phyloP scores from a whole-genome alignment of 2,888 invertebrate species.

The Nasonovia ribisnigri region DNA sequence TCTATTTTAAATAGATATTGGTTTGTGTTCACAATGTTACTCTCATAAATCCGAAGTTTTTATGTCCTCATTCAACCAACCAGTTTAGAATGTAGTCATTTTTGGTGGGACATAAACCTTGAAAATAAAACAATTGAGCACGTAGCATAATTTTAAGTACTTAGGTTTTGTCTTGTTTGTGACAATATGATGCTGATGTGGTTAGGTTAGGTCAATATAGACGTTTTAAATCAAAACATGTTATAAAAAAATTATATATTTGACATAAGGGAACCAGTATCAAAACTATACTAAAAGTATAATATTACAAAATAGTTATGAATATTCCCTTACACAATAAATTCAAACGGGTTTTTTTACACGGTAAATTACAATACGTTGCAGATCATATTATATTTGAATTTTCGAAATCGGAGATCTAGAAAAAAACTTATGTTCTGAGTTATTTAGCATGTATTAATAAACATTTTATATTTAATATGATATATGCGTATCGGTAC shows the following conservation, averaged over 20 bases:
- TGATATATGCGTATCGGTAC: background rate
- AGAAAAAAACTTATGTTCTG: background rate
- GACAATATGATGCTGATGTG: background rate
- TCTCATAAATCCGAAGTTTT: slow-evolving; percentile 49
- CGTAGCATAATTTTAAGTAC: slow-evolving; percentile 15
- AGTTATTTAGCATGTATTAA: background rate
- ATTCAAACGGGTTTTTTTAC: slow-evolving; percentile 17
- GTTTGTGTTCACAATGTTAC: background rate
- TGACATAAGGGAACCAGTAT: slow-evolving; percentile 19
- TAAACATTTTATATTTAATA: background rate
- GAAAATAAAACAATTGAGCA: slow-evolving; percentile 51
- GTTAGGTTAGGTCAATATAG: background rate
- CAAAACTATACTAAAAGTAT: slow-evolving; percentile 12
- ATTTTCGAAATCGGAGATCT: slow-evolving; percentile 16
- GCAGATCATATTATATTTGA: background rate
- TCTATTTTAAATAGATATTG: slow-evolving; percentile 39
- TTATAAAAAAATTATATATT: background rate
- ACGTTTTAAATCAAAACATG: slow-evolving; percentile 38
- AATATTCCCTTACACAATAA: slow-evolving; percentile 21
- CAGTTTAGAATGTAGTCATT: slow-evolving; percentile 49
- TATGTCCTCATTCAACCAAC: slow-evolving; percentile 44
- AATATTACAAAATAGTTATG: slow-evolving; percentile 14
- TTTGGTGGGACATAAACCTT: slow-evolving; percentile 43
- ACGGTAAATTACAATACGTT: slow-evolving; percentile 14
- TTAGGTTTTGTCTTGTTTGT: slow-evolving; percentile 38